Percentiles rank a stretch among this genome's conserved stretches.
These are phyloP conservation scores for Artibeus lituratus DNA, from an alignment of 2,797 vertebrate genomes.

Conservation along the genomic window DNA sequence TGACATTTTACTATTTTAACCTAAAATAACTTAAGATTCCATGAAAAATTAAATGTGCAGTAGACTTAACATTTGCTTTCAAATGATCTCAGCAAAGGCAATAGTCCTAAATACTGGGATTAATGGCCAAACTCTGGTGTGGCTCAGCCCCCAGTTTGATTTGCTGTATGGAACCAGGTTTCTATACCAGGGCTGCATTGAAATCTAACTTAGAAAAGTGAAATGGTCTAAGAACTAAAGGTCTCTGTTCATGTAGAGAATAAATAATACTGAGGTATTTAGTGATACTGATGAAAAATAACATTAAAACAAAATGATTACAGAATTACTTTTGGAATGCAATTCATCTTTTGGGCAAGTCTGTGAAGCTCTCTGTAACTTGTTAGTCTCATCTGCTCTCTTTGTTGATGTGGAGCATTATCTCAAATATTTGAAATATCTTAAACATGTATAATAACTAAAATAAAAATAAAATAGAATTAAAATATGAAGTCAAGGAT, in stretches of 20 bases:
- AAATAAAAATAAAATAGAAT: background rate
- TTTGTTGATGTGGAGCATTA: background rate
- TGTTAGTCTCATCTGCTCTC: background rate
- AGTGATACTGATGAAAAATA: background rate
- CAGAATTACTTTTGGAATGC: background rate
- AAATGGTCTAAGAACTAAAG: constrained; percentile 11
- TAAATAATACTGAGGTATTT: background rate
- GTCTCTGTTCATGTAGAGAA: background rate
- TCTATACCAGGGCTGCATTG: background rate
- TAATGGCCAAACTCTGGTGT: background rate
- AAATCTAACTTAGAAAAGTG: background rate
- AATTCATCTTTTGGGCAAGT: background rate
- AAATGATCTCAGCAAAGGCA: background rate
- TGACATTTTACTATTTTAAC: background rate
- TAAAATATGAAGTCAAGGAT: background rate
- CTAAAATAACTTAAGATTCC: constrained; percentile 5
- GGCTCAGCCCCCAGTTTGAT: background rate
- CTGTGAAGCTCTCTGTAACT: background rate
- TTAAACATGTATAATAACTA: background rate
- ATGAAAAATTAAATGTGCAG: background rate
- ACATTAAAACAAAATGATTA: background rate
- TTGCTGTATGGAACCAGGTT: background rate
- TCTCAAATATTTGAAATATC: background rate
- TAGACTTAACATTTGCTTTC: background rate
- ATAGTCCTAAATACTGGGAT: background rate